phyloP scores from a whole-genome alignment of 1,140 invertebrate species.

The Carposina sasakii region DNA sequence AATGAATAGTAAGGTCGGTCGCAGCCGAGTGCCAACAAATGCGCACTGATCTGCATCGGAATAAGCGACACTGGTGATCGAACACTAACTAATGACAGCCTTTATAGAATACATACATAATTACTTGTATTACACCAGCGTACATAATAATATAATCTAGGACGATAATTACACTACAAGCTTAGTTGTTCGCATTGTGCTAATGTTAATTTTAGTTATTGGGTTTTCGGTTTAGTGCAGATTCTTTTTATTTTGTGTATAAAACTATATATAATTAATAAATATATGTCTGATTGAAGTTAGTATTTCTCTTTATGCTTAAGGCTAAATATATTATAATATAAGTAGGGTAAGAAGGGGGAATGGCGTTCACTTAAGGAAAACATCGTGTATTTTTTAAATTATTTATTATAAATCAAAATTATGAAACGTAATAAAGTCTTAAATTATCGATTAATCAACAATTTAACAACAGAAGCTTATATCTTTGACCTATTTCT shows the following conservation, averaged over 20 bases:
- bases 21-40: slow-evolving; percentile 12
- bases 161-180: no score
- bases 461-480: slow-evolving; percentile 14
- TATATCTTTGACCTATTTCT: slow-evolving; percentile 17
- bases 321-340: no score
- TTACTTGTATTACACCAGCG: no score
- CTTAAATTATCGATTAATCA: slow-evolving; percentile 17
- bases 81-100: slow-evolving; percentile 12
- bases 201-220: no score
- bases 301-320: no score
- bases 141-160: no score
- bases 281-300: no score
- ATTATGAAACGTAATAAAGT: slow-evolving; percentile 15
- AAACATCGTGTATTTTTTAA: slow-evolving; percentile 16
- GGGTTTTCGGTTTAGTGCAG: no score
- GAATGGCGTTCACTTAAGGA: slow-evolving; percentile 22
- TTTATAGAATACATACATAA: no score
- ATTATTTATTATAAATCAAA: slow-evolving; percentile 21
- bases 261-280: no score
- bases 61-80: slow-evolving; percentile 14
- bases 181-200: no score
- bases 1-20: slow-evolving; percentile 18
- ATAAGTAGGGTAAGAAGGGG: slow-evolving; percentile 16
- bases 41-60: slow-evolving; percentile 28
- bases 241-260: no score